Evolutionary conservation across 2,113 vertebrate species (phyloP).

Genomic region (Noctilio leporinus): DNA sequence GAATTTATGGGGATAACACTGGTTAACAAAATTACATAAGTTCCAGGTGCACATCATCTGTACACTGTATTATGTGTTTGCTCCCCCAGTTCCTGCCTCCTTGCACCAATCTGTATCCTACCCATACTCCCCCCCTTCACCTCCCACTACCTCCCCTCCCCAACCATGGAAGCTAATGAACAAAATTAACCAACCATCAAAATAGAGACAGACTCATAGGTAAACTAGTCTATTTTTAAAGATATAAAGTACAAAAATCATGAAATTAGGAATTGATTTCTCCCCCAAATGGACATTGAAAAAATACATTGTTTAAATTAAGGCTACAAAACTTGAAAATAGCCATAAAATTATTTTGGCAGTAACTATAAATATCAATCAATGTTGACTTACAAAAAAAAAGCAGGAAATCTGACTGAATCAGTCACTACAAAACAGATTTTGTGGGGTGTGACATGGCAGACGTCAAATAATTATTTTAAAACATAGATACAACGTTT

Average conservation of each 20-base stretch:
- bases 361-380: neutral
- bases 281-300: neutral
- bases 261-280: slow-evolving; percentile 1
- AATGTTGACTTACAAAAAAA: neutral
- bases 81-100: neutral
- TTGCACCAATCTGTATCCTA: neutral
- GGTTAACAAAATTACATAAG: neutral
- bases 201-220: neutral
- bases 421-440: neutral
- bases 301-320: neutral
- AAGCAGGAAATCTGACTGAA: neutral
- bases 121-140: too few species aligned
- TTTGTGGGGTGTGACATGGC: too few species aligned
- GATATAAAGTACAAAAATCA: neutral
- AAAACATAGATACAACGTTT: neutral
- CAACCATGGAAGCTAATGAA: neutral
- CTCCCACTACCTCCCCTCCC: neutral
- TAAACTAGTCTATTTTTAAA: neutral
- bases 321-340: neutral
- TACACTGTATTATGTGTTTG: neutral
- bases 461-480: neutral
- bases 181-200: neutral
- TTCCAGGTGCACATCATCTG: neutral
- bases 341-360: neutral
- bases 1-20: neutral